Conservation (phyloP, 2,888 invertebrate species). For the Morpho helenor region DNA sequence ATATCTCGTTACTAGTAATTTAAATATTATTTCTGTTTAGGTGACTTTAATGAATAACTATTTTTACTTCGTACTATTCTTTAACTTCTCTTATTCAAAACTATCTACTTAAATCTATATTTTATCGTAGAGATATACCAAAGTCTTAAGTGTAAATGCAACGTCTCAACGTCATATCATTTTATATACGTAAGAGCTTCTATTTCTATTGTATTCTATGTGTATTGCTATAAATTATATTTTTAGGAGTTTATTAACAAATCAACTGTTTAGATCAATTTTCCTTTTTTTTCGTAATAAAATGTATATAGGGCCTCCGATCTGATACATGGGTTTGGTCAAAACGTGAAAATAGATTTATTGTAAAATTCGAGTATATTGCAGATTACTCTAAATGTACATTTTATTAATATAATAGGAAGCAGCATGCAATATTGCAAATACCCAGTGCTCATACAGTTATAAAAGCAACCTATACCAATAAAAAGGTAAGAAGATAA, state of each 20-base stretch:
- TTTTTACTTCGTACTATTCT: background rate
- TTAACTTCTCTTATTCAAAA: too few relatives aligned
- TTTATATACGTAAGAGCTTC: slow-evolving; percentile 59
- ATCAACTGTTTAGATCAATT: slow-evolving; percentile 22
- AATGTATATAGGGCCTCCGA: background rate
- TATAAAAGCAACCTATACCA: too few relatives aligned
- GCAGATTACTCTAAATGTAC: too few relatives aligned
- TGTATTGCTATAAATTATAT: slow-evolving; percentile 43
- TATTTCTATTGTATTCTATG: slow-evolving; percentile 48
- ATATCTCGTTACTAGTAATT: background rate
- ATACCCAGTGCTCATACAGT: too few relatives aligned
- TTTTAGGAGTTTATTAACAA: slow-evolving; percentile 54
- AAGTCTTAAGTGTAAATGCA: slow-evolving; percentile 20
- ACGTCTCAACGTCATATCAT: slow-evolving; percentile 62
- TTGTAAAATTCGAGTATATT: too few relatives aligned
- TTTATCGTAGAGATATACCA: too few relatives aligned
- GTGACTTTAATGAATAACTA: background rate
- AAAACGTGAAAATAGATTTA: too few relatives aligned
- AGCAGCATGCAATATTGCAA: too few relatives aligned
- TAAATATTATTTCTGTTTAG: background rate
- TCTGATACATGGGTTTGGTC: too few relatives aligned
- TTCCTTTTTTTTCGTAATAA: background rate
- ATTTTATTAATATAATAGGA: too few relatives aligned
- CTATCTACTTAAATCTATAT: background rate
- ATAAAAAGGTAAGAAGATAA: too few relatives aligned